A percentile compares a stretch with the other conserved stretches of the same genome.
These are phyloP conservation scores for Martes martes DNA, from an alignment of 2,113 vertebrate species.

Conservation along the genomic window DNA sequence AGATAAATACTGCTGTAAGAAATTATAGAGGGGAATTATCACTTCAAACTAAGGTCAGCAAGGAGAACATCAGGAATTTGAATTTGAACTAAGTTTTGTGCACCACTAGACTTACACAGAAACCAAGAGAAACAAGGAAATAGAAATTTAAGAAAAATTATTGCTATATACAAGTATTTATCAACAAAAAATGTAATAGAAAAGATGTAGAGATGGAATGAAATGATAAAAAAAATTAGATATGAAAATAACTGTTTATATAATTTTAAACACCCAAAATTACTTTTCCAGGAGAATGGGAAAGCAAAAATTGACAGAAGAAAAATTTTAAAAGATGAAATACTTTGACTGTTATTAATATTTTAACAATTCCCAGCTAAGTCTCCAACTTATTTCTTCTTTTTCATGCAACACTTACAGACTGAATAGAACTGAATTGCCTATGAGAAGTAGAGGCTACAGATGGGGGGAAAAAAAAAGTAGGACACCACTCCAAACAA, in stretches of 20 bases:
- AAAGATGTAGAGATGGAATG: not conserved
- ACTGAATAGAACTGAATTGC: not conserved
- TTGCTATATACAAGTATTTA: not conserved
- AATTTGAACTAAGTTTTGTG: not conserved
- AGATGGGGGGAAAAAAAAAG: not conserved
- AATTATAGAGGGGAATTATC: not conserved
- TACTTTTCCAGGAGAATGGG: not conserved
- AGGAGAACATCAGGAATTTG: not conserved
- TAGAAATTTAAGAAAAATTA: not conserved
- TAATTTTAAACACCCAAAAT: not conserved
- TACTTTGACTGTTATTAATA: not conserved
- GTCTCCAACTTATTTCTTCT: not conserved
- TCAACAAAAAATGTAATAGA: not conserved
- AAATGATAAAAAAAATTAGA: not conserved
- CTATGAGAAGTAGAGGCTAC: not conserved
- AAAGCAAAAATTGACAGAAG: not conserved
- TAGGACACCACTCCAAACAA: not conserved
- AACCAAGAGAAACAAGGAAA: slow-evolving; percentile 16
- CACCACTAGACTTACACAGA: not conserved
- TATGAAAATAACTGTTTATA: not conserved
- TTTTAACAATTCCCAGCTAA: not conserved
- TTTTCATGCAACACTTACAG: not conserved
- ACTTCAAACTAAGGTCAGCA: not conserved
- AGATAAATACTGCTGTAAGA: not conserved
- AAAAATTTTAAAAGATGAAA: not conserved